A percentile compares a stretch with the other conserved stretches of the same genome.
phyloP scores from a whole-genome alignment of 2,888 invertebrate genomes.

The Pedicia rivosa region DNA sequence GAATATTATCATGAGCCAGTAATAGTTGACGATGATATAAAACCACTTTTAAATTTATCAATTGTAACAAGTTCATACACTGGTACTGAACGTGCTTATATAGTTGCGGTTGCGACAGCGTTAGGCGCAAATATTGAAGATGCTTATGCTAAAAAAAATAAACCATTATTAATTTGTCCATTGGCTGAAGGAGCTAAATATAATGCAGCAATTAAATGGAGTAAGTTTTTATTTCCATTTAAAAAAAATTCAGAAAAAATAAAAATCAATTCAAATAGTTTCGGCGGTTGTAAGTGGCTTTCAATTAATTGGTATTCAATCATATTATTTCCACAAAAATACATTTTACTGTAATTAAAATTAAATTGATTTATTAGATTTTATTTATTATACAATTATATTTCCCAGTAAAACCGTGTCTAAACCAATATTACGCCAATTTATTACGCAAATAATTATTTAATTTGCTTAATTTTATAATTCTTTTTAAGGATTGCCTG shows the following conservation, averaged over 20 bases:
- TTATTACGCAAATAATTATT: too few relatives aligned
- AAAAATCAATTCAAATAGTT: neutral
- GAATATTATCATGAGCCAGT: constrained; percentile 60
- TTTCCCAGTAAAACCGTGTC: too few relatives aligned
- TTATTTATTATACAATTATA: too few relatives aligned
- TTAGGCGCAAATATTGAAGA: constrained; percentile 59
- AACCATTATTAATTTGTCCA: constrained; percentile 69
- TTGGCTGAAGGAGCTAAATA: constrained; percentile 64
- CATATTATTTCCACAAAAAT: too few relatives aligned
- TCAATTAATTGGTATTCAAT: too few relatives aligned
- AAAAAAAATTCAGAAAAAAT: too few relatives aligned
- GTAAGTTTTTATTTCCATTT: constrained; percentile 17
- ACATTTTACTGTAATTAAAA: too few relatives aligned
- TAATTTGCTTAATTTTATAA: too few relatives aligned
- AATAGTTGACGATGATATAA: constrained; percentile 29
- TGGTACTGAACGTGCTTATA: constrained; percentile 54
- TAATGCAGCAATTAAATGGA: constrained; percentile 71
- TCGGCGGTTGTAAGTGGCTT: neutral
- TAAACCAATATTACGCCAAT: too few relatives aligned
- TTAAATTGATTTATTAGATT: too few relatives aligned
- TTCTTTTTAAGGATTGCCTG: too few relatives aligned
- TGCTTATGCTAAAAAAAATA: constrained; percentile 49
- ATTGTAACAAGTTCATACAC: constrained; percentile 65
- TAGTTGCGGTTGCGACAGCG: constrained; percentile 48
- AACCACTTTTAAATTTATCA: constrained; percentile 50